phyloP scores from a whole-genome alignment of 2,888 invertebrate species.

The Graphium colonna region DNA sequence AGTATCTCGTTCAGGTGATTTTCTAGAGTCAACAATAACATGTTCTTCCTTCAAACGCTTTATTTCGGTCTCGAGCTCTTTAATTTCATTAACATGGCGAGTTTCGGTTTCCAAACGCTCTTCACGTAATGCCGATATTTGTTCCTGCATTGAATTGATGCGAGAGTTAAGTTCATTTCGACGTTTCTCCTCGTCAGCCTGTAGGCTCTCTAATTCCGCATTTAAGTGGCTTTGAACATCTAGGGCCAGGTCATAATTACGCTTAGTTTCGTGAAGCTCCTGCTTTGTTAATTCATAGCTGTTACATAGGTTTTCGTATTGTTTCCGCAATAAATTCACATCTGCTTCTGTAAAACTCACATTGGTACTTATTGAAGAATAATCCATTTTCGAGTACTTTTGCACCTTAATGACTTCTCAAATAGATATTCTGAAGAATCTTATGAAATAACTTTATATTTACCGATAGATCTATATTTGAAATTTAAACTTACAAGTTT shows the following conservation, averaged over 20 bases:
- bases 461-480: background rate
- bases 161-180: slow-evolving; percentile 51
- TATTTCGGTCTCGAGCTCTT: slow-evolving; percentile 53
- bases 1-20: slow-evolving; percentile 56
- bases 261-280: slow-evolving; percentile 63
- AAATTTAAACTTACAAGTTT: too few species aligned
- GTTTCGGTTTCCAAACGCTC: slow-evolving; percentile 56
- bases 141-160: slow-evolving; percentile 58
- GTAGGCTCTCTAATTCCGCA: slow-evolving; percentile 62
- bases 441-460: background rate
- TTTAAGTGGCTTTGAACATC: slow-evolving; percentile 68
- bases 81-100: slow-evolving; percentile 51
- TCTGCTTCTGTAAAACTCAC: slow-evolving; percentile 58
- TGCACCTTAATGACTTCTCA: too few species aligned
- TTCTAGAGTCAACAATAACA: slow-evolving; percentile 39
- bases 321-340: slow-evolving; percentile 61
- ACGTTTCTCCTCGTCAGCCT: slow-evolving; percentile 55
- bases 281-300: slow-evolving; percentile 64
- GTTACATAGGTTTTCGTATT: slow-evolving; percentile 55
- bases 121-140: slow-evolving; percentile 53
- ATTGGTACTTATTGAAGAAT: slow-evolving; percentile 69
- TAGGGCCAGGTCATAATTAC: slow-evolving; percentile 66
- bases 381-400: slow-evolving; percentile 52
- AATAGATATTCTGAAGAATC: too few species aligned
- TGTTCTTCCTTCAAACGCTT: slow-evolving; percentile 58